Evolutionary conservation across 2,797 vertebrate genomes (phyloP), one percentile per base, ranked within the genome.

Genomic region (Loriculus beryllinus): DNA sequence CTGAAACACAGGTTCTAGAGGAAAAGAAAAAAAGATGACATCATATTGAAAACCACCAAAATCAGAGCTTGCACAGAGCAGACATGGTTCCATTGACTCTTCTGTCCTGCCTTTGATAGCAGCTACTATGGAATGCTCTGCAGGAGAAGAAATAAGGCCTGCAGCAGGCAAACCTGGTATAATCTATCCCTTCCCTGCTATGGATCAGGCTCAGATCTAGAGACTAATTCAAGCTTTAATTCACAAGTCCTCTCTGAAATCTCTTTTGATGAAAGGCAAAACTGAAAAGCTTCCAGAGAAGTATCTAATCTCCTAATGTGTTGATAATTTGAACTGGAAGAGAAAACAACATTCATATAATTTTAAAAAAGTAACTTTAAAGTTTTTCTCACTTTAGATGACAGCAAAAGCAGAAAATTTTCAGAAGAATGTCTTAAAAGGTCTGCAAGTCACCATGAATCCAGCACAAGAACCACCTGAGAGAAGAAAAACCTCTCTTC

Each of bases 291-390:
- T 74, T 77, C 43, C 33, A 37, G 84, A 42, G 14, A 37, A 70
- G 6, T 14, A 54, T 7, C 19, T 8, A 48, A 39, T 15, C 15
- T 83, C 20, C 37, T 43, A 42, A 26, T 11, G 8, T 31, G 17
- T 16, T 70, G 8, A 4, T 77, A 74, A 64, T 43, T 56, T 56
- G 37, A 88, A 75, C 5, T 0, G 3, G 42, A 17, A 10, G 59
- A 39, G 39, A 71, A 88, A 85, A 40, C 12, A 60, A 45, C 12
- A 33, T 64, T 72, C 31, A 82, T 63, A 76, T 6, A 59, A 45
- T 17, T n/a, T 31, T 2, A 18, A 15, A 6, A 28, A 31, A 52
- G 14, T 1, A 0, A 23, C 21, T 12, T 20, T 10, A 25, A 20
- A 7, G 3, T 59, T 40, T 69, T 63, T 11, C 28, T 60, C 31